Conservation (phyloP, 2,113 vertebrate species). For the Myrmophylax atrothorax region DNA sequence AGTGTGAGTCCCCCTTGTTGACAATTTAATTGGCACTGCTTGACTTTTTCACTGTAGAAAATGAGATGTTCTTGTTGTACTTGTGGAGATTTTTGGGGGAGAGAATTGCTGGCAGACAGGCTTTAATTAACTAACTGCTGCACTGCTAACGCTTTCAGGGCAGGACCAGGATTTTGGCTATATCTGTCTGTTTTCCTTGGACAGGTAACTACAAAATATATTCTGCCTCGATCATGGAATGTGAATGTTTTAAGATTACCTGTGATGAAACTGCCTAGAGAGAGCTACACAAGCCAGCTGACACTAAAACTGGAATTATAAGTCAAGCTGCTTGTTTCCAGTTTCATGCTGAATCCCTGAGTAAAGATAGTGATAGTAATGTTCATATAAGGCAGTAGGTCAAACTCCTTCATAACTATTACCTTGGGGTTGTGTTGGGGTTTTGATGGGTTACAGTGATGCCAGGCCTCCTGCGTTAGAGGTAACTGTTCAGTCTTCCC, state of each 20-base stretch:
- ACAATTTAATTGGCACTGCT: not conserved
- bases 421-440: not conserved
- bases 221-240: not conserved
- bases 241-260: not conserved
- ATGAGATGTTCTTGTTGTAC: not conserved
- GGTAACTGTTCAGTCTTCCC: not conserved
- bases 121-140: not conserved
- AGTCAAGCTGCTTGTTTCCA: not conserved
- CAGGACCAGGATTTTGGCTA: not conserved
- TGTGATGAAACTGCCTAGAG: not conserved
- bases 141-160: not conserved
- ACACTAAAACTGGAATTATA: not conserved
- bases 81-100: not conserved
- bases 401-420: not conserved
- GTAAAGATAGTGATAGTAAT: not conserved
- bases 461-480: not conserved
- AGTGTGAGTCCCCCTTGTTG: not conserved
- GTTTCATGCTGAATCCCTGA: not conserved
- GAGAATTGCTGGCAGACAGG: not conserved
- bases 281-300: not conserved
- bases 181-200: not conserved
- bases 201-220: not conserved
- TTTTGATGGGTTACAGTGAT: not conserved
- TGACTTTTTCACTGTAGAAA: not conserved
- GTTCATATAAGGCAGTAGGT: not conserved